Base-by-base conservation (phyloP, 2,797 vertebrate genomes). In the Betta splendens region DNA sequence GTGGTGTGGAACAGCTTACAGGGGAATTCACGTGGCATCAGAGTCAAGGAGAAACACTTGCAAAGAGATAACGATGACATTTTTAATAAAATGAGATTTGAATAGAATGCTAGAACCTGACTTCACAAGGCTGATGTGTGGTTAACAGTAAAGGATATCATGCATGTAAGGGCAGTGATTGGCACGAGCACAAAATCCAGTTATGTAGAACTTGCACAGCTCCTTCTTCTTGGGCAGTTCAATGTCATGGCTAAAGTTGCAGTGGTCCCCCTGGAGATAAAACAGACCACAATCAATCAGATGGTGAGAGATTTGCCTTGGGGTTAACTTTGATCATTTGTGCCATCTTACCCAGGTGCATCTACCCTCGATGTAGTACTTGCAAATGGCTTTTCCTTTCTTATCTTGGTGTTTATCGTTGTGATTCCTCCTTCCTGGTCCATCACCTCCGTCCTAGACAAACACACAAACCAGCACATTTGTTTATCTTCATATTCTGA, bases 101-200 rank as follows among this genome's bases (percentile, higher is more conserved):
- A 15, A 2, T 22, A 18, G 16, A 33, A 10, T 2, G 39, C 5
- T 5, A 12, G 37, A 9, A 20, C 35, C 36, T 4, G 6, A 3
- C 31, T 21, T 13, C 38, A n/a, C 2, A 8, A 32, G 7, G 21
- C 4, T 28, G 31, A 29, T 17, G 12, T 28, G 20, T 61, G 37
- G 9, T 20, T 8, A 48, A 2, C 1, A 37, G 49, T 18, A 66
- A 94, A 98, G 95, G 97, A 98, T 99, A 99, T 98, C 94, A 4
- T 99, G 96, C 97, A 99, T 98, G 81, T 97, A 99, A 0, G 96
- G 95, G 59, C 97, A 98, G 87, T 95, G 96, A 64, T 99, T 95
- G 0, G 94, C 96, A 32, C 95, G 77, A 16, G 96, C 96, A 1
- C 97, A 98, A 80, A 95, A 98, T 0, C 97, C 96, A 0, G 95